Conservation (phyloP, 2,113 vertebrate genomes). For the Spea bombifrons region DNA sequence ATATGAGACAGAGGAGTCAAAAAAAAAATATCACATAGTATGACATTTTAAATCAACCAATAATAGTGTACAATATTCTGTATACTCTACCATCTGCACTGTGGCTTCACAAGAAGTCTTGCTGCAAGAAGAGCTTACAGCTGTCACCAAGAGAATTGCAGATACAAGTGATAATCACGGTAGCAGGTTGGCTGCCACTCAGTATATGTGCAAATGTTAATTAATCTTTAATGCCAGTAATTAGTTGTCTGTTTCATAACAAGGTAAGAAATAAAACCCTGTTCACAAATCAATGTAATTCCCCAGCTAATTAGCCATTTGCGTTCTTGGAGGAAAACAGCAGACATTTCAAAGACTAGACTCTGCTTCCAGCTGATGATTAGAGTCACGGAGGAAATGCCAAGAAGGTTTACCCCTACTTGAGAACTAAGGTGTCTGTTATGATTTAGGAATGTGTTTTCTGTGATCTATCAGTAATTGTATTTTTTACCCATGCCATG, state of each 20-base stretch:
- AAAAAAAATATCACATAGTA: background rate
- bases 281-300: constrained; percentile 67
- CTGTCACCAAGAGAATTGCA: background rate
- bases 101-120: background rate
- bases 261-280: constrained; percentile 58
- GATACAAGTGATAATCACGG: constrained; percentile 22
- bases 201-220: constrained; percentile 49
- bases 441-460: too few species aligned
- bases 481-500: too few species aligned
- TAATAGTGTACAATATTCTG: background rate
- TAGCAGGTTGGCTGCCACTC: constrained; percentile 45
- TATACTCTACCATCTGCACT: background rate
- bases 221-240: constrained; percentile 71
- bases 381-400: too few species aligned
- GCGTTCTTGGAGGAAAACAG: too few species aligned
- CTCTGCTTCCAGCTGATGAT: too few species aligned
- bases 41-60: background rate
- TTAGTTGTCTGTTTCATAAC: constrained; percentile 60
- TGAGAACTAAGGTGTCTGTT: too few species aligned
- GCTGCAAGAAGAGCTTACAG: background rate
- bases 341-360: background rate
- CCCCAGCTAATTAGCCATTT: constrained; percentile 50
- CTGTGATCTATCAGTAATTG: too few species aligned
- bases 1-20: background rate
- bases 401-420: too few species aligned